Evolutionary conservation across 2,888 invertebrate species (phyloP), one percentile per base, ranked within the genome.

Genomic region (Erebia aethiops): DNA sequence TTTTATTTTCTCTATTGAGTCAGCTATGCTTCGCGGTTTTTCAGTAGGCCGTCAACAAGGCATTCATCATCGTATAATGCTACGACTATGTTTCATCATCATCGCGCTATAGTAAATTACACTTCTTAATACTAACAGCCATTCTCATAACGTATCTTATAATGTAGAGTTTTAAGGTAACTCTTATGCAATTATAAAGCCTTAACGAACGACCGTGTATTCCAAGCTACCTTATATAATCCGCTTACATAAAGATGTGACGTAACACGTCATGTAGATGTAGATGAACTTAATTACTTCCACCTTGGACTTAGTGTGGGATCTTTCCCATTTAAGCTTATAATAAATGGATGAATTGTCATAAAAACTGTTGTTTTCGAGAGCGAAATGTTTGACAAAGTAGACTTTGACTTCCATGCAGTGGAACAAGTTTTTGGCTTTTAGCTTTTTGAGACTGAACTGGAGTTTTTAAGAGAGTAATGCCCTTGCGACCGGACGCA

Each of bases 401-500:
- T 35, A 1, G 0, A 35, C 10, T 61, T 61, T 16, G 49, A 49
- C 21, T 49, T 49, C 14, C 52, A 52, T 41, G 41, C 54, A 41
- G 35, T 41, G 54, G 63, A 54, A 66, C 54, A 58, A 58, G 67
- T 67, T 67, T 49, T 67, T 67, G 67, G 43, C 67, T 58, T 67
- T 58, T 67, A 49, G 67, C 54, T 49, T 67, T 67, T 67, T 49
- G 57, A 67, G 43, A 57, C 58, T 57, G 49, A 49, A 57, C 51
- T 49, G 5, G 58, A 67, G 26, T 57, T 7, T 66, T 66, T 56
- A 80, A 79, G 82, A 83, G 91, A 86, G 86, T 88, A 91, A 87
- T 79, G 91, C 78, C 88, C 91, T 84, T 82, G 69, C 82, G 90
- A 82, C 89, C 91, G 91, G 88, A 84, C 91, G 83, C 64, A 67